These are phyloP conservation scores for Bradypus variegatus DNA, from an alignment of 2,797 vertebrate genomes.

Conservation along the genomic window DNA sequence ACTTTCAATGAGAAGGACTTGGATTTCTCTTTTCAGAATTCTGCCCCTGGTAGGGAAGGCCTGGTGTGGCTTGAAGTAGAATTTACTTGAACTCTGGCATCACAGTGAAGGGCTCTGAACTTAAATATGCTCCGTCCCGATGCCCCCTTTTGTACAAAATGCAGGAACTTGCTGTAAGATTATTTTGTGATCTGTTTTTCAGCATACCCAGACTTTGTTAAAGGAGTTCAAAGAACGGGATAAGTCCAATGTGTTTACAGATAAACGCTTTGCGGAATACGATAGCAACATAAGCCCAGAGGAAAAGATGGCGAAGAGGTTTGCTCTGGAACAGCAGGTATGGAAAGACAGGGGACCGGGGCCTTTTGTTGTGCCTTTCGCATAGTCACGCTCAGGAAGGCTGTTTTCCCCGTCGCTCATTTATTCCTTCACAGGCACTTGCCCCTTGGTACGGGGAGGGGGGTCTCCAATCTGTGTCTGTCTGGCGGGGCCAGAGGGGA, in stretches of 20 bases:
- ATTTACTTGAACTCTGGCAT: not conserved
- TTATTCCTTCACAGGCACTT: not conserved
- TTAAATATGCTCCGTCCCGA: not conserved
- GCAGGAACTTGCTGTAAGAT: not conserved
- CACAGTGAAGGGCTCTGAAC: not conserved
- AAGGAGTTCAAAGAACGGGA: constrained; percentile 90
- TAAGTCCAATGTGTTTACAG: constrained; percentile 85
- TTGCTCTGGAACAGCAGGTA: constrained; percentile 95
- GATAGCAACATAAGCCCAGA: constrained; percentile 84
- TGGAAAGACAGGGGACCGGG: fast-evolving
- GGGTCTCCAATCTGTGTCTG: fast-evolving
- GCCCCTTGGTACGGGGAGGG: not conserved
- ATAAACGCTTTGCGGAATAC: constrained; percentile 92
- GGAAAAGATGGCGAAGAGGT: constrained; percentile 92
- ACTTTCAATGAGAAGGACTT: not conserved
- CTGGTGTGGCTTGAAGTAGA: not conserved
- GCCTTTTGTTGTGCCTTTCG: not conserved
- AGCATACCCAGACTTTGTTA: constrained; percentile 92
- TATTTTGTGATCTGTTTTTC: constrained; percentile 10
- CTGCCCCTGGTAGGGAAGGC: not conserved
- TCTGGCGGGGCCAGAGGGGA: not conserved
- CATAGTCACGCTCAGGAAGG: not conserved
- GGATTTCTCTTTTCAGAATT: not conserved
- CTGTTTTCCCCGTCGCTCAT: fast-evolving
- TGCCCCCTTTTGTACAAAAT: not conserved